Evolutionary conservation across 2,113 vertebrate genomes (phyloP), one percentile per base, ranked within the genome.

Genomic region (Chloebia gouldiae): DNA sequence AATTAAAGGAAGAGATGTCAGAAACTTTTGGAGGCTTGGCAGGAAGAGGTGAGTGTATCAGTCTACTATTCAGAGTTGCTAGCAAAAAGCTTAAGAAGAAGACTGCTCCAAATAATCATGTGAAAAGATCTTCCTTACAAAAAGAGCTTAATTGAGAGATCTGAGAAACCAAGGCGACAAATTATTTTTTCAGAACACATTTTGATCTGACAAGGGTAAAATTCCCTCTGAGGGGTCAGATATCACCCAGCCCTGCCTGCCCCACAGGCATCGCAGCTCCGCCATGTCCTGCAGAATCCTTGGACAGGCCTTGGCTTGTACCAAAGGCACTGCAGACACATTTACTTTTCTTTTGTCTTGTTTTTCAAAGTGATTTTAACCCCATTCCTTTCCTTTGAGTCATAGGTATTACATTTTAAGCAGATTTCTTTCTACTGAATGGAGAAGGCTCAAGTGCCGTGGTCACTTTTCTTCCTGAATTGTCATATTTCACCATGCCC

Each of bases 1-100:
- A 92, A 94, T 87, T 95, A 96, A 94, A 96, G 88, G 91, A 95
- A 94, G 81, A 90, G 68, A 90, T 83, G 47, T 61, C 93, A 80
- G 84, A 92, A 95, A 93, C 60, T 92, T 95, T 68, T 50, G 90
- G 68, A 95, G 86, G 60, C 69, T 71, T 72, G 64, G 56, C 88
- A 88, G 88, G 60, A 92, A 94, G 80, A 92, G 64, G 42, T 1
- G 1, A 88, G 40, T 63, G 54, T 60, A 84, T 77, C 64, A 23
- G 42, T 63, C 63, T 90, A 63, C 30, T 77, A 51, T 88, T 83
- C 81, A 85, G 76, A 72, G 39, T 51, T 75, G n/a, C n/a, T 45
- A 83, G 78, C 30, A 80, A 79, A 94, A 77, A 75, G 24, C 39
- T 73, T 88, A 66, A 73, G 28, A 53, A 77, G 42, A 53, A 77